Conservation (phyloP, 1,140 invertebrate species). For the Drosophila kepulauana region DNA sequence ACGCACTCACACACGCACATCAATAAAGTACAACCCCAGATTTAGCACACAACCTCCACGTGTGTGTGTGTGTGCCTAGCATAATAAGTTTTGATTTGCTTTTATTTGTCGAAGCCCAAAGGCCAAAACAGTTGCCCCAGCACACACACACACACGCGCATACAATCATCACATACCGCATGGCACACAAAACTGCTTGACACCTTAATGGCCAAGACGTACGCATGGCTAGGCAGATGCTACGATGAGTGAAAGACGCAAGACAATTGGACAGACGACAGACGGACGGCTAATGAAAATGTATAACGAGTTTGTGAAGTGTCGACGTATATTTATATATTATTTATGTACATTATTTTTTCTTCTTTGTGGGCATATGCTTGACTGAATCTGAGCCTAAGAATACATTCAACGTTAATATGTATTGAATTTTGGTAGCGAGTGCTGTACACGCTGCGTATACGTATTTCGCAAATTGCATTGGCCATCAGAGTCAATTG, state of each 20-base stretch:
- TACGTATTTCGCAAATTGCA: conserved; percentile 40
- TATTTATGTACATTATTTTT: conserved; percentile 37
- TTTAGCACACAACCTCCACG: conserved; percentile 21
- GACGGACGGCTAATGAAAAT: conserved; percentile 43
- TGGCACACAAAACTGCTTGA: conserved; percentile 55
- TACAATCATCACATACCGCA: neutral
- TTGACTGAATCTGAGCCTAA: conserved; percentile 27
- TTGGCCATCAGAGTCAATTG: conserved; percentile 49
- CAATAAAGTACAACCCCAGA: conserved; percentile 57
- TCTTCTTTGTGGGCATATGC: conserved; percentile 32
- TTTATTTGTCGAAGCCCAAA: conserved; percentile 64
- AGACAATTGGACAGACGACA: conserved; percentile 1
- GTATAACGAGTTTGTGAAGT: conserved; percentile 51
- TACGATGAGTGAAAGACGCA: neutral
- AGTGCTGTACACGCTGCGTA: conserved; percentile 41
- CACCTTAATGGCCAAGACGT: conserved; percentile 73
- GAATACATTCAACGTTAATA: conserved; percentile 6
- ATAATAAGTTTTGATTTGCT: conserved; percentile 83
- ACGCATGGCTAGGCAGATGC: conserved; percentile 44
- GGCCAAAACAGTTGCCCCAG: conserved; percentile 51
- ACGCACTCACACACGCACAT: conserved; percentile 26
- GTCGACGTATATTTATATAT: conserved; percentile 50
- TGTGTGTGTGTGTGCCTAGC: conserved; percentile 57
- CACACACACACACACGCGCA: conserved; percentile 16
- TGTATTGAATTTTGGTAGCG: conserved; percentile 8